Conservation (phyloP, 2,888 invertebrate genomes). For the Amblyjoppa proteus region DNA sequence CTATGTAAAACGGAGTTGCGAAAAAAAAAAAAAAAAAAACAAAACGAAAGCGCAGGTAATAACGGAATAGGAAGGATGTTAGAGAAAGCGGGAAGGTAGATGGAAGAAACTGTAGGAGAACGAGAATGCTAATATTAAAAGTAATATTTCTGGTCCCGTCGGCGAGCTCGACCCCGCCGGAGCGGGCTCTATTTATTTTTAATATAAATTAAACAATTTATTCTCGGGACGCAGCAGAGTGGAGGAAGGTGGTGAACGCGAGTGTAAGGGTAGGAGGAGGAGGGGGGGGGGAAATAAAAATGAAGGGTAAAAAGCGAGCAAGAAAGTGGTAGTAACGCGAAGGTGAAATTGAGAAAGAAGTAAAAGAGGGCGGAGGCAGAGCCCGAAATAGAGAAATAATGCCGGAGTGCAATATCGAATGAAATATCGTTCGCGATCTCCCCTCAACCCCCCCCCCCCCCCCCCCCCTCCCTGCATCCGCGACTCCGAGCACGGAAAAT, state of each 20-base stretch:
- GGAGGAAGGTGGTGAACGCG: slow-evolving; percentile 61
- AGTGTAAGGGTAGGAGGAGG: slow-evolving; percentile 59
- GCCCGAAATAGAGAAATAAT: slow-evolving; percentile 84
- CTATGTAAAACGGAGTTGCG: background rate
- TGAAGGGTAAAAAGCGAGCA: slow-evolving; percentile 47
- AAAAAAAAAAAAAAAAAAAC: background rate
- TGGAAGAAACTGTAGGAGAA: slow-evolving; percentile 60
- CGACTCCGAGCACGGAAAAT: slow-evolving; percentile 55
- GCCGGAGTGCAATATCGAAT: slow-evolving; percentile 84
- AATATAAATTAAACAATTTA: slow-evolving; percentile 87
- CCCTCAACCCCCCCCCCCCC: slow-evolving; percentile 45
- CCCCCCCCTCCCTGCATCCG: slow-evolving; percentile 10
- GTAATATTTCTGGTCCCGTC: slow-evolving; percentile 85
- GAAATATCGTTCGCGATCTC: slow-evolving; percentile 83
- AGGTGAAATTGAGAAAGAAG: slow-evolving; percentile 66
- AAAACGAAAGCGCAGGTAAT: slow-evolving; percentile 37
- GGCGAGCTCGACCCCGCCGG: slow-evolving; percentile 77
- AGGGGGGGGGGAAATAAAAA: slow-evolving; percentile 37
- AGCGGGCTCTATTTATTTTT: slow-evolving; percentile 82
- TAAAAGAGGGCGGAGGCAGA: slow-evolving; percentile 61
- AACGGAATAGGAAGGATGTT: slow-evolving; percentile 42
- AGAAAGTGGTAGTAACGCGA: slow-evolving; percentile 68
- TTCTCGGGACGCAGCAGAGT: slow-evolving; percentile 79
- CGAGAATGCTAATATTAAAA: slow-evolving; percentile 84
- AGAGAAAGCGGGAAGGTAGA: slow-evolving; percentile 60